Base-by-base conservation (phyloP, 2,888 invertebrate species). In the Emmelina monodactyla region DNA sequence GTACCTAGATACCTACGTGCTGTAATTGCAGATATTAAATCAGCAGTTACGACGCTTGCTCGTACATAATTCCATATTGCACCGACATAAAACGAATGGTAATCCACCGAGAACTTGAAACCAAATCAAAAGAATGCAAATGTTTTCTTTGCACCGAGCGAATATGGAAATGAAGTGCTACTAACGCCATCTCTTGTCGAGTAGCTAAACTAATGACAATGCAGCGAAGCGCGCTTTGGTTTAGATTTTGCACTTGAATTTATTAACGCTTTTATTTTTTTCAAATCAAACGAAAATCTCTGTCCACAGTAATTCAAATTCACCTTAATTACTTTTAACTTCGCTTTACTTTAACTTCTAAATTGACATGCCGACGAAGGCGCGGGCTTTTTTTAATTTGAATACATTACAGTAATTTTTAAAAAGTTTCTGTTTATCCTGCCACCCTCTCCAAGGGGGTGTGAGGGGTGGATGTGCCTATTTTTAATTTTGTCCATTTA, bases 71-170 rank as follows among this genome's bases (percentile, higher is more conserved):
- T 25, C 25, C 25, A 25, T 25, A n/a, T n/a, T n/a, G n/a, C n/a
- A n/a, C n/a, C n/a, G n/a, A n/a, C n/a, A n/a, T n/a, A n/a, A 25
- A 25, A 4, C 11, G 11, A 25, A 25, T 25, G 25, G 6, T 25
- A 25, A 25, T 25, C 3, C n/a, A 11, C 4, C n/a, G 11, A 25
- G 25, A 47, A 47, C 53, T 53, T 58, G 54, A 50, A 51, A 50
- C 45, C 48, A 54, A 61, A 62, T 62, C 67, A 63, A 66, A 67
- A 55, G 58, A 47, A 59, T 58, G 65, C 57, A 67, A 68, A 72
- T 69, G 4, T n/a, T n/a, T n/a, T n/a, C n/a, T n/a, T n/a, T 10
- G n/a, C 4, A 25, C n/a, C n/a, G n/a, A 11, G 3, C 11, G 4
- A 25, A 11, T 10, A 25, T 25, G 9, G 25, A 10, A 3, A 25